Evolutionary conservation across 1,140 invertebrate genomes (phyloP), one percentile per base, ranked within the genome.

Genomic region (Drosophila mojavensis): DNA sequence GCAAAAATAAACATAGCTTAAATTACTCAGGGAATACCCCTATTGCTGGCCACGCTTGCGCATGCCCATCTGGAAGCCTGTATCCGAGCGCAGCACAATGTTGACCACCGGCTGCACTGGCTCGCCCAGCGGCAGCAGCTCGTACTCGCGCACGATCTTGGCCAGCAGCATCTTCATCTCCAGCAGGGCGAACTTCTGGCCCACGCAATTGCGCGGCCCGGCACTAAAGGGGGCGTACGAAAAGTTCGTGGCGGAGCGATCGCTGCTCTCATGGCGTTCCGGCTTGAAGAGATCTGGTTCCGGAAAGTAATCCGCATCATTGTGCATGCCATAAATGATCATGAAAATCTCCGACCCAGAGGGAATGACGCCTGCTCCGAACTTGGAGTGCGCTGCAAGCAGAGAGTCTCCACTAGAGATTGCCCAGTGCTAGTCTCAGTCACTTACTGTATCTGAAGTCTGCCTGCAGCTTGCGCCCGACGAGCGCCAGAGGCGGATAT

Each of bases 151-250:
- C 20, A 92, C 63, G 24, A 92, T 73, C 70, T 92, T 91, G n/a
- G 81, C 78, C 62, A 92, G 53, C 54, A 90, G 50, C 56, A 75
- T 79, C 58, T 92, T 92, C 79, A 92, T 92, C 70, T 92, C 88
- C 45, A 92, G 60, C 60, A 79, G 79, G 11, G 91, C 91, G 33
- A 91, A 92, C 63, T 90, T 92, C 59, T 92, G 91, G 1, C 95
- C 96, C 28, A 96, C 95, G 78, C 96, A 96, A 81, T 96, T 96
- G 53, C 96, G 92, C 0, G 94, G 93, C 10, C 96, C 96, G 5
- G 94, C 95, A 78, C 95, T 95, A 73, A 96, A 96, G 4, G 95
- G 95, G n/a, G 96, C 92, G 78, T 94, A 95, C 3, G 93, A 91
- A 70, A 92, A 95, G 17, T 93, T 93, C 24, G 93, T 91, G 13